Conservation (phyloP, 1,140 invertebrate genomes). For the Aphidius gifuensis region DNA sequence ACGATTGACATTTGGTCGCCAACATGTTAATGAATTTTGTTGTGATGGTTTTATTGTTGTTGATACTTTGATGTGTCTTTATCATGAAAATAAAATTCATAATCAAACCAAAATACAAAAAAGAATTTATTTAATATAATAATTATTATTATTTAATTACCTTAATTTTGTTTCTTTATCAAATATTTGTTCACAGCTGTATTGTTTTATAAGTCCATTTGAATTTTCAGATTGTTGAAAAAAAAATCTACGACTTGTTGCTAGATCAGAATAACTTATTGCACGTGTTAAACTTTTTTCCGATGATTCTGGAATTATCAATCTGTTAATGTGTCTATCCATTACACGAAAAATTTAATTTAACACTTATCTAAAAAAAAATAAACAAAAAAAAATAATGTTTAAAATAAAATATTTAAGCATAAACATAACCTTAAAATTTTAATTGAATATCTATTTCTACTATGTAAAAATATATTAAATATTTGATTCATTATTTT, state of each 20-base stretch:
- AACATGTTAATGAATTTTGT: no score
- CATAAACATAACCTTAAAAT: no score
- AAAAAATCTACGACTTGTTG: conserved; percentile 23
- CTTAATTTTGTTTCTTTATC: conserved; percentile 27
- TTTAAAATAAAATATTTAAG: no score
- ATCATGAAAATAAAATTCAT: no score
- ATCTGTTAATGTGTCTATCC: conserved; percentile 34
- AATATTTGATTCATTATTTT: no score
- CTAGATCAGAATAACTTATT: conserved; percentile 34
- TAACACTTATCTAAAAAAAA: not conserved
- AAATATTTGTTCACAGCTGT: conserved; percentile 38
- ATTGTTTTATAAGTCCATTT: conserved; percentile 32
- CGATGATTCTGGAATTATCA: conserved; percentile 27
- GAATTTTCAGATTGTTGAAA: conserved; percentile 23
- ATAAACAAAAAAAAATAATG: not conserved
- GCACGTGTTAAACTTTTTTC: conserved; percentile 29
- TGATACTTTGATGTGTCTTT: no score
- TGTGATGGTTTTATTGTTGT: no score
- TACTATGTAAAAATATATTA: no score
- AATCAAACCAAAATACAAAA: no score
- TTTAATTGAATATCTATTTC: no score
- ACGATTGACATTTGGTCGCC: no score
- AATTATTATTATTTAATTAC: conserved; percentile 23
- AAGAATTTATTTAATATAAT: not conserved
- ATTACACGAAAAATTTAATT: conserved; percentile 23